Conservation (phyloP, 2,113 vertebrate genomes). For the Tor tambroides region DNA sequence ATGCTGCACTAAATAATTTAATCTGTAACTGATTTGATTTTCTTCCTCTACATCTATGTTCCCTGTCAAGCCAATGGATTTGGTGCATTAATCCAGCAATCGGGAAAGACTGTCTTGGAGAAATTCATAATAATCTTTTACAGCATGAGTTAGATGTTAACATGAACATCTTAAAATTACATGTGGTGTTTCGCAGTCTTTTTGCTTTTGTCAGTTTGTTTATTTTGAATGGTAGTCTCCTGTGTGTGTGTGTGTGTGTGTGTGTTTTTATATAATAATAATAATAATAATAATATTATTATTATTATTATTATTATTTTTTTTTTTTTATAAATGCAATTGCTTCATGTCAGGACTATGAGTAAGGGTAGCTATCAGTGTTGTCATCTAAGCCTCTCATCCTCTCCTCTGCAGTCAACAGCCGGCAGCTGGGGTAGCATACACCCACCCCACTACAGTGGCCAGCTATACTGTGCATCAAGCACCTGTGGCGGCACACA, state of each 20-base stretch:
- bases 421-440: constrained; percentile 93
- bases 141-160: not conserved
- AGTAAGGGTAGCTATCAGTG: not conserved
- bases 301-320: no score
- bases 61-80: not conserved
- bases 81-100: not conserved
- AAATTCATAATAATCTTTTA: not conserved
- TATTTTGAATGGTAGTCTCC: no score
- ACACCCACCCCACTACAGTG: constrained; percentile 98
- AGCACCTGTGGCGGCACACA: constrained; percentile 93
- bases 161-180: not conserved
- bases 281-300: no score
- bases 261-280: no score
- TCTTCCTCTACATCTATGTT: not conserved
- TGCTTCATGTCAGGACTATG: not conserved
- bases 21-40: not conserved
- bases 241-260: no score
- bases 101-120: not conserved
- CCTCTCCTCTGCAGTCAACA: constrained; percentile 83
- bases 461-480: constrained; percentile 99
- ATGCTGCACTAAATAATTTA: not conserved
- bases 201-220: no score
- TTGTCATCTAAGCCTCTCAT: not conserved
- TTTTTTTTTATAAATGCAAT: not conserved
- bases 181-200: no score